Conservation (phyloP, 2,113 vertebrate species). For the Ochotona princeps region DNA sequence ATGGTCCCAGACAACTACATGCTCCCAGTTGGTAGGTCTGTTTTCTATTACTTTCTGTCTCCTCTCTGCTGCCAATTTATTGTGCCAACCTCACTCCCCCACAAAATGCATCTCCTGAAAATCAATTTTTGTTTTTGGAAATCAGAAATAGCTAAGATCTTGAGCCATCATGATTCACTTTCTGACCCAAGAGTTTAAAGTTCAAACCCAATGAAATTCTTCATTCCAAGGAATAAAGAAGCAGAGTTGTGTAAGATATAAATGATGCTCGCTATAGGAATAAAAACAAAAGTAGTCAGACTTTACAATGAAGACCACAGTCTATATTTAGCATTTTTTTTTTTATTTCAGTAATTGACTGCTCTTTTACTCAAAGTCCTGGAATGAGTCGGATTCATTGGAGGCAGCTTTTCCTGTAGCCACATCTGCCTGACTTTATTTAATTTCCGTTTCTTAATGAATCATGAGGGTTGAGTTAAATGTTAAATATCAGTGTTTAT, state of each 20-base stretch:
- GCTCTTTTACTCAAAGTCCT: slow-evolving; percentile 5
- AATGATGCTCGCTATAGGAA: neutral
- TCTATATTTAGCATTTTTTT: slow-evolving; percentile 31
- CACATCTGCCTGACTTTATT: slow-evolving; percentile 81
- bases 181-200: slow-evolving; percentile 48
- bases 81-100: slow-evolving; percentile 60
- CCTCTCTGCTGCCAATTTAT: slow-evolving; percentile 51
- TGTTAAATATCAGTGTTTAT: slow-evolving; percentile 88
- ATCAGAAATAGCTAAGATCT: slow-evolving; percentile 54
- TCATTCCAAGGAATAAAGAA: slow-evolving; percentile 28
- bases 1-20: slow-evolving; percentile 44
- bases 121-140: slow-evolving; percentile 61
- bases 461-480: slow-evolving; percentile 91
- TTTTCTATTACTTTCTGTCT: slow-evolving; percentile 67
- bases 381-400: slow-evolving; percentile 28
- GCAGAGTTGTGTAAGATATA: neutral
- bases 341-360: slow-evolving; percentile 65
- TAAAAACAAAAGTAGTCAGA: neutral
- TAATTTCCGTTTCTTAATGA: slow-evolving; percentile 91
- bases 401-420: slow-evolving; percentile 53
- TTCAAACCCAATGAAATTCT: neutral
- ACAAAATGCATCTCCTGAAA: slow-evolving; percentile 63
- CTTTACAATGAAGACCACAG: neutral
- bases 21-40: slow-evolving; percentile 46
- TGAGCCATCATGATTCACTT: slow-evolving; percentile 5